phyloP scores from a whole-genome alignment of 2,113 vertebrate species.

The Castor canadensis region DNA sequence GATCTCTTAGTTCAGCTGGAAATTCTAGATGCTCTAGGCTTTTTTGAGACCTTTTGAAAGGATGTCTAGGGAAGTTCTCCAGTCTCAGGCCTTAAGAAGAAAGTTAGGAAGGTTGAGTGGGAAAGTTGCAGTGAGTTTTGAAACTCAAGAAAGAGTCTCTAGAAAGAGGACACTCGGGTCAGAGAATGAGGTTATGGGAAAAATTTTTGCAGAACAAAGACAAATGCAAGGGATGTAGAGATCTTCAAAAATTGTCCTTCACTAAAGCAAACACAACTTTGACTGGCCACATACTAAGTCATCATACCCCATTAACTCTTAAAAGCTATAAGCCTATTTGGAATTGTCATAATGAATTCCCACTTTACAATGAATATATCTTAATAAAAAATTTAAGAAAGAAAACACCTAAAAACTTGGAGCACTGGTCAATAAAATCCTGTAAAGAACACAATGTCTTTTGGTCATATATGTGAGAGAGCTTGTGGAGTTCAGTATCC shows the following conservation, averaged over 20 bases:
- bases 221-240: background rate
- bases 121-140: background rate
- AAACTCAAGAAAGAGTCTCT: background rate
- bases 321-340: no score
- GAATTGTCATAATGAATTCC: no score
- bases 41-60: background rate
- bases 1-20: background rate
- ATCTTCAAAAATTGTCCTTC: slow-evolving; percentile 4
- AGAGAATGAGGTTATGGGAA: background rate
- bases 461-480: background rate
- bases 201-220: background rate
- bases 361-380: no score
- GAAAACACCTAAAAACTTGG: background rate
- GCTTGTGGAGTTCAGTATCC: background rate
- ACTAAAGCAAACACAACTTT: background rate
- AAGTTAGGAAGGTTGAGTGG: background rate
- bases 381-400: no score
- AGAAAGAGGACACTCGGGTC: background rate
- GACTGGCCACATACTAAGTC: background rate
- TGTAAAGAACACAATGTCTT: background rate
- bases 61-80: background rate
- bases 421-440: background rate
- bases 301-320: background rate
- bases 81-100: background rate
- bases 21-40: background rate